Evolutionary conservation across 2,888 invertebrate species (phyloP).

Genomic region (Trichogramma dendrolimi): DNA sequence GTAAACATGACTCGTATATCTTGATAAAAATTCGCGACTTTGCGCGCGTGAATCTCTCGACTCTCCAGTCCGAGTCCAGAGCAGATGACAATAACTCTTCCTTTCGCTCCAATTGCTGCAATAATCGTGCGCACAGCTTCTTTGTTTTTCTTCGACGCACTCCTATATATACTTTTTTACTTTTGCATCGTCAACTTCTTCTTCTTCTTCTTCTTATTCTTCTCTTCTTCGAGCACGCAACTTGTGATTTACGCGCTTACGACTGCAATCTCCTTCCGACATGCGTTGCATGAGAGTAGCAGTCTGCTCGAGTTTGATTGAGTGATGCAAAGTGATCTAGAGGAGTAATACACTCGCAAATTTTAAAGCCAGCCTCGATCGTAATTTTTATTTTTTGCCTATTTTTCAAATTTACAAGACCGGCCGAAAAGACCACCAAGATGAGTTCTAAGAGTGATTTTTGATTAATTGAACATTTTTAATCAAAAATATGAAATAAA

Average conservation of each 20-base stretch:
- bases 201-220: not conserved
- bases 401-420: too few species aligned
- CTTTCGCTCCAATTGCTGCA: not conserved
- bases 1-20: too few species aligned
- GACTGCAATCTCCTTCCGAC: constrained; percentile 10
- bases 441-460: too few species aligned
- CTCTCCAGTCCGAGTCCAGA: not conserved
- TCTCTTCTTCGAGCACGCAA: constrained; percentile 1
- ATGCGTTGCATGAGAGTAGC: not conserved
- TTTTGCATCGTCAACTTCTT: not conserved
- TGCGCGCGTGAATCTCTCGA: too few species aligned
- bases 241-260: constrained; percentile 17
- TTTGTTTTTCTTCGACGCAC: not conserved
- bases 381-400: too few species aligned
- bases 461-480: too few species aligned
- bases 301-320: constrained; percentile 10
- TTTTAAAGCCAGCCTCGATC: too few species aligned
- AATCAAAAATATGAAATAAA: too few species aligned
- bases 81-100: not conserved
- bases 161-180: not conserved
- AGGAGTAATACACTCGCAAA: not conserved
- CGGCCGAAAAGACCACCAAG: too few species aligned
- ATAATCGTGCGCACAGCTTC: constrained; percentile 1
- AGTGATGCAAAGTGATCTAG: not conserved
- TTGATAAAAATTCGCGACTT: too few species aligned